Evolutionary conservation across 2,113 vertebrate genomes (phyloP), one percentile per base, ranked within the genome.

Genomic region (Sceloporus undulatus): DNA sequence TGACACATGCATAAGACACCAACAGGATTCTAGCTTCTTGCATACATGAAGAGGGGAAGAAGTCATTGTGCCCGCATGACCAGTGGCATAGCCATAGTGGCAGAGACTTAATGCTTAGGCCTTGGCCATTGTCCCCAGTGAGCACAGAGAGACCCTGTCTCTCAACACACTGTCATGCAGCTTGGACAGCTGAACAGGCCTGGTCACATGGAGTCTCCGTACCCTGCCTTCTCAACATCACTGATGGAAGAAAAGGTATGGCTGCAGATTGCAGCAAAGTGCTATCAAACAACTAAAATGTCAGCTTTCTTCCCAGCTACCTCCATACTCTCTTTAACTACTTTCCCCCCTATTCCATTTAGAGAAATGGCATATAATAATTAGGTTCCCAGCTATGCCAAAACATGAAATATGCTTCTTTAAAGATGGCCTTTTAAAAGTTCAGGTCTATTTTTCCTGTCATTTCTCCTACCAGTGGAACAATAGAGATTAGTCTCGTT

Each of bases 371-470:
- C 85, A 88, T 82, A 76, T 38, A 95, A 25, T 93, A 91, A 95
- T 94, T 91, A 91, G 84, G 19, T 93, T 94, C 76, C 84, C 18
- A 87, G 66, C 21, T 92, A 70, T 93, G 89, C 13, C 78, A 95
- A 94, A 92, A 92, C 14, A 89, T 94, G 91, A 93, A 94, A 94
- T 92, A 95, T 40, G 79, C 71, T 85, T n/a, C 79, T 62, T 91
- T 90, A 91, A 92, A 95, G 95, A 93, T 92, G 93, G 13, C 2
- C 52, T 87, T 85, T 92, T 82, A 66, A 90, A 94, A 92, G 21
- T 82, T 94, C 19, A 87, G 19, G 29, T 14, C 40, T 48, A 16
- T 29, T 77, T 29, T 77, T 19, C 25, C 56, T 14, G 2, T 9
- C 0, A 21, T 29, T 23, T 27, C 9, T 3, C 0, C 1, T 23